phyloP scores from a whole-genome alignment of 2,888 invertebrate species.

The Agriopis aurantiaria region DNA sequence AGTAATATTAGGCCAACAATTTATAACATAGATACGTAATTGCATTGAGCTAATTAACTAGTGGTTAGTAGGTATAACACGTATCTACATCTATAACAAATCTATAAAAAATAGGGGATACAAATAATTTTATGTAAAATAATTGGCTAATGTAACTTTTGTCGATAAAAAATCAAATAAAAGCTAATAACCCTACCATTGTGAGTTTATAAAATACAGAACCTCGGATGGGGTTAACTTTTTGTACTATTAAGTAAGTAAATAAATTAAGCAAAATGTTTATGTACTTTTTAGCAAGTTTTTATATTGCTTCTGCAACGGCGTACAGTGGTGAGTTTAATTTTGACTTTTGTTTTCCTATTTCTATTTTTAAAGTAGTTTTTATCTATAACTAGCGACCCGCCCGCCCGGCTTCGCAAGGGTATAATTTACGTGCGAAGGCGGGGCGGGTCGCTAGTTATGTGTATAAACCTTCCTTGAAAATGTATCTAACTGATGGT shows the following conservation, averaged over 20 bases:
- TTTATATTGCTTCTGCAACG: constrained; percentile 13
- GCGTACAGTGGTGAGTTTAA: constrained; percentile 27
- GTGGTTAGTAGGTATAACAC: not conserved
- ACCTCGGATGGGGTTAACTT: not conserved
- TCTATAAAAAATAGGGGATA: too few relatives aligned
- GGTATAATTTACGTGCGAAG: too few relatives aligned
- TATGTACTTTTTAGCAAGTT: constrained; percentile 27
- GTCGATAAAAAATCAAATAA: constrained; percentile 13
- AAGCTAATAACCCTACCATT: not conserved
- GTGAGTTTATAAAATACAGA: not conserved
- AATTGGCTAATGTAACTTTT: not conserved
- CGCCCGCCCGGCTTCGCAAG: too few relatives aligned
- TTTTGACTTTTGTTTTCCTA: not conserved
- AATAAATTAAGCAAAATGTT: constrained; percentile 23
- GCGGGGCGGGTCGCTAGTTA: too few relatives aligned
- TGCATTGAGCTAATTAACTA: not conserved
- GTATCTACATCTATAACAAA: not conserved
- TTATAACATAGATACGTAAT: not conserved
- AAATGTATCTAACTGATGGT: too few relatives aligned
- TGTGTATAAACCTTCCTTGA: too few relatives aligned
- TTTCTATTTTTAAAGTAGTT: too few relatives aligned
- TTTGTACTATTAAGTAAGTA: not conserved
- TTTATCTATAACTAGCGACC: too few relatives aligned
- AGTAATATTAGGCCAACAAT: not conserved
- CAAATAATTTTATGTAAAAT: not conserved